Percentiles rank a stretch among this genome's conserved stretches.
These are phyloP conservation scores for Hypomesus transpacificus DNA, from an alignment of 2,113 vertebrate species.

Conservation along the genomic window DNA sequence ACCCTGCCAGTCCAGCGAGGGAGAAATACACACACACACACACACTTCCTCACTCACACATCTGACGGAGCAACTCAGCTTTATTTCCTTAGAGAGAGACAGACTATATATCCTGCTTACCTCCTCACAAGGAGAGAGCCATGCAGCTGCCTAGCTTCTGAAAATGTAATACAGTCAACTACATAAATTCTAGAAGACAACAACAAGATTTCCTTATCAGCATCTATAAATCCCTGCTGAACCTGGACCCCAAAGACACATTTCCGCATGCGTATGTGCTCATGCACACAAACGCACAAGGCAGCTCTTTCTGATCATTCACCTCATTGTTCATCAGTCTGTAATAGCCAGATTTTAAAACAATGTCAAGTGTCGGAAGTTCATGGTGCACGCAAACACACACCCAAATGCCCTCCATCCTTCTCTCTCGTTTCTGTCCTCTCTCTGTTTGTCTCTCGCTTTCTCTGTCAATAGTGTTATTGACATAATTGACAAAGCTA, in stretches of 20 bases:
- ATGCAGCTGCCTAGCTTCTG: conserved; percentile 32
- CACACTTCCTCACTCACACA: conserved; percentile 22
- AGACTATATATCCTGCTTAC: conserved; percentile 50
- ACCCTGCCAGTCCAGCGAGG: conserved; percentile 23
- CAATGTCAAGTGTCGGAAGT: conserved; percentile 11
- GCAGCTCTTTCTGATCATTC: conserved; percentile 48
- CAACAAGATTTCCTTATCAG: conserved; percentile 63
- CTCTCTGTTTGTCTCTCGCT: conserved; percentile 11
- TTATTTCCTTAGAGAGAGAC: conserved; percentile 45
- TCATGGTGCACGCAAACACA: background rate
- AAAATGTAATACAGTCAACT: conserved; percentile 52
- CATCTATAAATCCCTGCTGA: conserved; percentile 59
- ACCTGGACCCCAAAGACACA: conserved; percentile 31
- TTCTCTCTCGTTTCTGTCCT: background rate
- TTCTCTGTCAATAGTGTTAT: conserved; percentile 55
- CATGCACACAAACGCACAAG: background rate
- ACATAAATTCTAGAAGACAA: conserved; percentile 65
- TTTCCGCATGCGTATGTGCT: too few relatives aligned
- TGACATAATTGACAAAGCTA: too few relatives aligned
- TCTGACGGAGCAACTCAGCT: conserved; percentile 31
- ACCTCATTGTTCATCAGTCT: conserved; percentile 49
- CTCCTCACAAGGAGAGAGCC: conserved; percentile 30
- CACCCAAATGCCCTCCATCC: background rate
- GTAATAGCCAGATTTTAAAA: conserved; percentile 38
- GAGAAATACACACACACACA: background rate